Percentiles rank a stretch among this genome's conserved stretches.
Evolutionary conservation across 2,797 vertebrate species (phyloP).

Genomic region (Acanthornis magna): DNA sequence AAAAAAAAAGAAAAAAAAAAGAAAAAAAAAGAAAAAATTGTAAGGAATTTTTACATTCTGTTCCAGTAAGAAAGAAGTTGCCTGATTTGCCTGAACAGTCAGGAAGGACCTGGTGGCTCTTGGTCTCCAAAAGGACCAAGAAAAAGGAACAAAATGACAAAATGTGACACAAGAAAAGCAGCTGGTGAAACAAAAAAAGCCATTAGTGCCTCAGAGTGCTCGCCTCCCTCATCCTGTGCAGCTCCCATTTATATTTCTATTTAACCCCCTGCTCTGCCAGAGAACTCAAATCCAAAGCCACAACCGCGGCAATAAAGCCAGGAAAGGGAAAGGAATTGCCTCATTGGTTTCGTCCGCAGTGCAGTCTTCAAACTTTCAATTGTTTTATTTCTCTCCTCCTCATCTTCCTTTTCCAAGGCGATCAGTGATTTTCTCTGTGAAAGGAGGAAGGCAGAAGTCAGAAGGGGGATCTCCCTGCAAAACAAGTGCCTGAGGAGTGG

Average conservation of each 20-base stretch:
- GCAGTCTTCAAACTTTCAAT: conserved; percentile 97
- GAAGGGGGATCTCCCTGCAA: not conserved
- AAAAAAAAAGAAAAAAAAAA: not conserved
- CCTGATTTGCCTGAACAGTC: not conserved
- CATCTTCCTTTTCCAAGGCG: conserved; percentile 94
- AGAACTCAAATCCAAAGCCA: not conserved
- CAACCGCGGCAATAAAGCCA: accelerated
- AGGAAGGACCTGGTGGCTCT: not conserved
- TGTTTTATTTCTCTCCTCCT: conserved; percentile 97
- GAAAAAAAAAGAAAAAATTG: not conserved
- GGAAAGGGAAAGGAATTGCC: conserved; percentile 71
- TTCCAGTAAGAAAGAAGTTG: not conserved
- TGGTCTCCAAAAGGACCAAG: not conserved
- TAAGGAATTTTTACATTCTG: not conserved
- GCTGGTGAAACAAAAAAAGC: not conserved
- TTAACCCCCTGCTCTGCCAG: not conserved
- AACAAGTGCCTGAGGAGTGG: accelerated
- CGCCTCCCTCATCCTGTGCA: not conserved
- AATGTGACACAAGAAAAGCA: not conserved
- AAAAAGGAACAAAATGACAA: not conserved
- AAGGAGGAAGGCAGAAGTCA: conserved; percentile 22
- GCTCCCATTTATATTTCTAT: not conserved
- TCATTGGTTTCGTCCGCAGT: conserved; percentile 97
- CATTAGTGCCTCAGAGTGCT: not conserved
- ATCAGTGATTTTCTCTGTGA: conserved; percentile 91